Evolutionary conservation across 2,888 invertebrate genomes (phyloP), one percentile per base, ranked within the genome.

Genomic region (Hartigia nigra): DNA sequence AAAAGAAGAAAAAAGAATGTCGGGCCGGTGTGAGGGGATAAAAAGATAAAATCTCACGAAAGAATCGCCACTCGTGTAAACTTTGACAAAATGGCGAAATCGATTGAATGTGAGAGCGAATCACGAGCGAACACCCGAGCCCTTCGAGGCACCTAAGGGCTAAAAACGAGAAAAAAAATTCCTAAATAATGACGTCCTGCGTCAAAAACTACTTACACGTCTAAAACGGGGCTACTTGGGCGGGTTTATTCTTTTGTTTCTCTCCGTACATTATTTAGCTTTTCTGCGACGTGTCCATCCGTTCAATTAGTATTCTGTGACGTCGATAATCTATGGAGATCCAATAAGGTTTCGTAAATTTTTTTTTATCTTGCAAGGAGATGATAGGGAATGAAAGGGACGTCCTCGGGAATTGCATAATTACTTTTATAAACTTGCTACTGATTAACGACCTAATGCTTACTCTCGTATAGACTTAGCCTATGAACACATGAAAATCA

Each of bases 401-500:
- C 23, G 9, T 55, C 23, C 14, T 55, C 72, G 69, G 78, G 78
- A 80, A 82, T 77, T 79, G 74, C 74, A 80, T 81, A 76, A 77
- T 82, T 79, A 79, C 77, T 78, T 81, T 79, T 81, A 80, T 75
- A 83, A 85, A 81, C 76, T 74, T 79, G 74, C 77, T 79, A 75
- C 75, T 36, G 23, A 37, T 36, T 75, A 79, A 79, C 74, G 78
- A 55, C 75, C 37, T 74, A 74, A 74, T 76, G 72, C 76, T 79
- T 82, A 77, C 81, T 82, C 81, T 85, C 85, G 87, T 86, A 87
- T 86, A 87, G 87, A 84, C 91, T 91, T 91, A 91, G 88, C 87
- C 91, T 91, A 91, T 91, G 91, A 91, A 91, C 91, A 91, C 91
- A 91, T 91, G 90, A 91, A 55, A 91, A 91, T 91, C 91, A 91